phyloP scores from a whole-genome alignment of 2,888 invertebrate species.

The Hartigia nigra region DNA sequence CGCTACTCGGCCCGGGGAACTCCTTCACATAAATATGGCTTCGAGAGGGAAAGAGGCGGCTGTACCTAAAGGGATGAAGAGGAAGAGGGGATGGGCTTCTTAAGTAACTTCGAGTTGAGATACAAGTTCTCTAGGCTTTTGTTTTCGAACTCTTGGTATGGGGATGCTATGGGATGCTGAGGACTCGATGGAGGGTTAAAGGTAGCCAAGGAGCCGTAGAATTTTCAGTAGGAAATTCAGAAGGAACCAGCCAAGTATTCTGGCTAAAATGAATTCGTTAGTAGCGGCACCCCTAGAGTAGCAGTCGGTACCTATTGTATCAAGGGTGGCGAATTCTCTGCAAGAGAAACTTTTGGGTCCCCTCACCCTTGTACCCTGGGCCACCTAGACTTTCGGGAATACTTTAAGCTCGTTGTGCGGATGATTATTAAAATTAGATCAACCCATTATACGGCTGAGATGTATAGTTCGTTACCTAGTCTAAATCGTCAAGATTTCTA shows the following conservation, averaged over 20 bases:
- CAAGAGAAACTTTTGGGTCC: conserved; percentile 11
- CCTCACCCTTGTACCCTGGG: background rate
- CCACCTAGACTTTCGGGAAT: conserved; percentile 12
- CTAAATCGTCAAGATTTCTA: conserved; percentile 19
- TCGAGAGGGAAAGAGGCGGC: conserved; percentile 34
- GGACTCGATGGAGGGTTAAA: background rate
- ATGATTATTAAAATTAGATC: conserved; percentile 43
- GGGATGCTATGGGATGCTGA: background rate
- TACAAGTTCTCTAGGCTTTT: conserved; percentile 24
- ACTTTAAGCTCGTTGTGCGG: conserved; percentile 37
- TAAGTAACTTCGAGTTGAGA: conserved; percentile 39
- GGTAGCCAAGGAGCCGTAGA: conserved; percentile 1
- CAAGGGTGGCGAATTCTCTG: background rate
- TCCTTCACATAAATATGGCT: conserved; percentile 48
- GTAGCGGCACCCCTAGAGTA: conserved; percentile 29
- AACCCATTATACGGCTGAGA: conserved; percentile 17
- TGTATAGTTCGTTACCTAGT: background rate
- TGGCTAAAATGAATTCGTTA: conserved; percentile 45
- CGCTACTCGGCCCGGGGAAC: background rate
- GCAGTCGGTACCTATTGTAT: background rate
- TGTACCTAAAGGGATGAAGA: background rate
- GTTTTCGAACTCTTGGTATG: conserved; percentile 11
- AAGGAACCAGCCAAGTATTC: conserved; percentile 16
- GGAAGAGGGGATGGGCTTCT: conserved; percentile 18
- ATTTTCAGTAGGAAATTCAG: background rate